Evolutionary conservation across 23 tunicate genomes (phyloP), one percentile per base, ranked within the genome.

Genomic region (Clavelina lepadiformis): DNA sequence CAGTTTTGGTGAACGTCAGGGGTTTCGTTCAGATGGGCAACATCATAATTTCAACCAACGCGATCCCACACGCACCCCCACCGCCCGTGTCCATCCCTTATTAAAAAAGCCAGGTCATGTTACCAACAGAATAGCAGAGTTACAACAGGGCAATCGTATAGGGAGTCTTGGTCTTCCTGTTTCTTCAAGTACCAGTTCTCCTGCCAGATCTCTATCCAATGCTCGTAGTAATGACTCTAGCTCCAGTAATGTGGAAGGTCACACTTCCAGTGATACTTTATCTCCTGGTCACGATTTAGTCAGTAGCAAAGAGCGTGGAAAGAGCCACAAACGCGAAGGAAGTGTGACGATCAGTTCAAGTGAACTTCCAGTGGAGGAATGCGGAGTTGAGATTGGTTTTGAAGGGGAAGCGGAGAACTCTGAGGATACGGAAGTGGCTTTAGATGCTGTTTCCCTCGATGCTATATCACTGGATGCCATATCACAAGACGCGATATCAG

Each of bases 61-160:
- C 2, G 86, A 80, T 63, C 29, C 50, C 18, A 68, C 86, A 6
- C 78, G 72, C 2, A 63, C 86, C 38, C 89, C 89, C 2, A 82
- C 80, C 7, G 89, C 89, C 32, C 80, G 89, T 1, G 89, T 82
- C 1, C 80, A 81, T 28, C 97, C 97, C 0, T 69, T 89, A 18
- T 57, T 89, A 38, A 81, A 68, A 35, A 68, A 89, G 46, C 97
- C 97, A 6, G 97, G 97, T 3, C 80, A 68, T 3, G 83, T 83
- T 3, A 67, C 77, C 4, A 44, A 73, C 5, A 56, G 77, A 23
- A 68, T 56, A 1, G 28, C 56, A 1, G 68, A 21, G 44, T 41
- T 45, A 37, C 62, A 69, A 1, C 66, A 45, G 4, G 5, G 56
- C 25, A 37, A 25, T 8, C 46, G 33, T 19, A 69, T 69, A 3